Percentiles rank a stretch among this genome's conserved stretches.
Evolutionary conservation across 2,888 invertebrate species (phyloP).

Genomic region (Pristionchus maxplancki): DNA sequence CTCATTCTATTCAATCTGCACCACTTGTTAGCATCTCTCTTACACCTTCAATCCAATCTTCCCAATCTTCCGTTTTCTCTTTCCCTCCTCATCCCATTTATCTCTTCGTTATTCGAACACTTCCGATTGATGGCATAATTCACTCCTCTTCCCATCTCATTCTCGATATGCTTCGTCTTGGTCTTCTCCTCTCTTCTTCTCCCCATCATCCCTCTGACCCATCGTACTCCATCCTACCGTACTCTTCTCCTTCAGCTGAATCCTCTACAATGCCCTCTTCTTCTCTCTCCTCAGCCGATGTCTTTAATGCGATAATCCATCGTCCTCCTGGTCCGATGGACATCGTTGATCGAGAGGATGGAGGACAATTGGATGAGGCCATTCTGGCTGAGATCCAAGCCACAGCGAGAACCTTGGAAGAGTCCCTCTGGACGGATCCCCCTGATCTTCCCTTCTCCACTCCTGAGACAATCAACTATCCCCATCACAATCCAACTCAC

Average conservation of each 20-base stretch:
- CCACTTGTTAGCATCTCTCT: constrained; percentile 37
- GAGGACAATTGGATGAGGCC: not conserved
- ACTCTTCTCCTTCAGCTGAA: not conserved
- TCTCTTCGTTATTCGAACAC: constrained; percentile 15
- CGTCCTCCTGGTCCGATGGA: constrained; percentile 67
- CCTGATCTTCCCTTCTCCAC: not conserved
- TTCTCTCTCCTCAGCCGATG: constrained; percentile 63
- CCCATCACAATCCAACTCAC: not conserved
- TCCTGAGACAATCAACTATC: constrained; percentile 8
- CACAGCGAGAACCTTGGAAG: not conserved
- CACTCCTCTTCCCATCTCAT: not conserved
- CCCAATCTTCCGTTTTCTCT: constrained; percentile 48
- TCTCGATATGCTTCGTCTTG: not conserved
- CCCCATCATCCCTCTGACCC: not conserved
- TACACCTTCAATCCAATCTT: constrained; percentile 46
- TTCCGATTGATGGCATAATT: constrained; percentile 35
- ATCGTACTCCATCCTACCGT: constrained; percentile 30
- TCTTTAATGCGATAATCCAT: constrained; percentile 64
- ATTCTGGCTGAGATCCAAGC: constrained; percentile 9
- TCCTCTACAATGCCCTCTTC: constrained; percentile 15
- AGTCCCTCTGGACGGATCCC: not conserved
- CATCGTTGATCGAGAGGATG: constrained; percentile 51
- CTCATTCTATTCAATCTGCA: not conserved
- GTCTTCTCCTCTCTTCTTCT: not conserved
- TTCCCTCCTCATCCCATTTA: constrained; percentile 39